Evolutionary conservation across 2,113 vertebrate genomes (phyloP).

Genomic region (Callithrix jacchus): DNA sequence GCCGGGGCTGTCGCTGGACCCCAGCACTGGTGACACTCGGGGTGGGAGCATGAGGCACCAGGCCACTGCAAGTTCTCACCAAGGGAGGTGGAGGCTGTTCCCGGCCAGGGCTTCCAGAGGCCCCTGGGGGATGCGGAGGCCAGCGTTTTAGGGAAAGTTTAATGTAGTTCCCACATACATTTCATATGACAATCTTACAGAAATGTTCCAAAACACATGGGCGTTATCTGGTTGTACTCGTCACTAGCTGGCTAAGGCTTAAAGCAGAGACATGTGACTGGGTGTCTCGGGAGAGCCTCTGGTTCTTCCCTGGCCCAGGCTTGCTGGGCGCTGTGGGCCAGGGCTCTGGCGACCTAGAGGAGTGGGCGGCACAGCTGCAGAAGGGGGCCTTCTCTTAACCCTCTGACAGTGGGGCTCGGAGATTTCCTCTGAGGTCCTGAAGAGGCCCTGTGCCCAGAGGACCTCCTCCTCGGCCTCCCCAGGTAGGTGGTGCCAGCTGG

Average conservation of each 20-base stretch:
- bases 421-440: neutral
- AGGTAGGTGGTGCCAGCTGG: rapidly evolving
- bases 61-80: neutral
- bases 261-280: conserved; percentile 74
- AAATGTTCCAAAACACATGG: conserved; percentile 76
- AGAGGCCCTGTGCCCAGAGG: neutral
- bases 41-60: no score
- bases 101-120: neutral
- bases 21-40: no score
- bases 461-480: neutral
- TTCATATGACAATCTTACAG: conserved; percentile 81
- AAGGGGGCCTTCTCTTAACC: neutral
- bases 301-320: neutral
- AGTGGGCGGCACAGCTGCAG: neutral
- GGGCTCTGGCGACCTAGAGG: neutral
- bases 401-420: neutral
- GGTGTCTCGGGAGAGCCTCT: neutral
- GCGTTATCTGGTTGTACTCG: conserved; percentile 67
- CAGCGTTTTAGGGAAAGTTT: conserved; percentile 76
- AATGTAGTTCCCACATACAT: conserved; percentile 81
- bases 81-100: neutral
- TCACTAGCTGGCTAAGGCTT: conserved; percentile 78
- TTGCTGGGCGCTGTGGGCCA: neutral
- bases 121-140: neutral
- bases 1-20: neutral